phyloP scores from a whole-genome alignment of 2,888 invertebrate genomes.

The Melieria omissa region DNA sequence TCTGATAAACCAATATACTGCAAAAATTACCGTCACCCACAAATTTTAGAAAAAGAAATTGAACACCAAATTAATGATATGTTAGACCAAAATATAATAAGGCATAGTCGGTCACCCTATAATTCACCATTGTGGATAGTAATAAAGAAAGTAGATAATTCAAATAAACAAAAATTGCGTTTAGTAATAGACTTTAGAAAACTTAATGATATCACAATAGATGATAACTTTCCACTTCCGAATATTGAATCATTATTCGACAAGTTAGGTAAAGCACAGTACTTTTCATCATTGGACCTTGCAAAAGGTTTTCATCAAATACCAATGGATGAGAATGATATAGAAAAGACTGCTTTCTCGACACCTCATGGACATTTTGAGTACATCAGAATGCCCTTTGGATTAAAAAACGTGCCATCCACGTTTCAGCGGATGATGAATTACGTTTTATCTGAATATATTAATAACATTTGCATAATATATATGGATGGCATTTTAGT shows the following conservation, averaged over 20 bases:
- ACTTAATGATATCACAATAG: conserved; percentile 14
- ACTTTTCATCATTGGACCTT: too few species aligned
- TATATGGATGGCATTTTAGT: neutral
- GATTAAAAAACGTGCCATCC: neutral
- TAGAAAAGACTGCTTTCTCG: neutral
- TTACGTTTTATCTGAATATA: conserved; percentile 17
- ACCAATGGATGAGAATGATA: neutral
- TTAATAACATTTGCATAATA: neutral
- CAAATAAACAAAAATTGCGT: conserved; percentile 33
- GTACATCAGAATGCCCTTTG: conserved; percentile 24
- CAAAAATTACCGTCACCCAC: conserved; percentile 33
- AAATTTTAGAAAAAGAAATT: conserved; percentile 32
- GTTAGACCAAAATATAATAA: conserved; percentile 32
- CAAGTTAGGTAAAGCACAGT: too few species aligned
- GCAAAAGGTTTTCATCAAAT: neutral
- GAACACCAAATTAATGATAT: conserved; percentile 18
- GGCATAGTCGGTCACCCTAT: conserved; percentile 8
- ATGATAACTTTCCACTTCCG: neutral
- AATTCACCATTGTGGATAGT: conserved; percentile 7
- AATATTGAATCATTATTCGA: too few species aligned
- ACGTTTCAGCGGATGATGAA: conserved; percentile 25
- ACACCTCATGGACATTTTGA: conserved; percentile 5
- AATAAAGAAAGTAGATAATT: conserved; percentile 29
- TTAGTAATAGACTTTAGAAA: conserved; percentile 30
- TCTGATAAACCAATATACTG: conserved; percentile 34